Evolutionary conservation across 2,888 invertebrate genomes (phyloP), one percentile per base, ranked within the genome.

Genomic region (Margaritifera margaritifera): DNA sequence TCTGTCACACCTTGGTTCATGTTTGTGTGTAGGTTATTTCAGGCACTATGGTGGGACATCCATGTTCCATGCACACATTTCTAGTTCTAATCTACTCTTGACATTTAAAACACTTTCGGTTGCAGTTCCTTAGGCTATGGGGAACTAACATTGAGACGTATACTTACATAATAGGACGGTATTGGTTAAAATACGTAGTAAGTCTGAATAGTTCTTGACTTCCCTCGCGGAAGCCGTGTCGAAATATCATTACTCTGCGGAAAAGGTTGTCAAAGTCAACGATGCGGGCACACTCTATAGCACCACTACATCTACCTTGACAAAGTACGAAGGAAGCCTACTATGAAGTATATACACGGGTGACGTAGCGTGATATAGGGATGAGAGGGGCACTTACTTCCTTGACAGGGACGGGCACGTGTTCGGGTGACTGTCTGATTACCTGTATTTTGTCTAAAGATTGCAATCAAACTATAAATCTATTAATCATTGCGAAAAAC

Each of bases 211-310:
- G 6, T 31, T 31, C 31, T 8, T 8, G 31, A 31, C 6, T 64
- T 22, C 15, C 15, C 0, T 50, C n/a, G 52, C 20, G n/a, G 51
- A 19, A 51, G 27, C 42, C 54, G 71, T 71, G 75, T 75, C 75
- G 15, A 75, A 71, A 57, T 72, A 60, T 51, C 75, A 75, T 51
- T 61, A 67, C 55, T 60, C 62, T 27, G 65, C 71, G 25, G 76
- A 78, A 27, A 71, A 69, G 57, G 73, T 78, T 31, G 59, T 84
- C 55, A 80, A 82, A 58, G 70, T 85, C n/a, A 85, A 85, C 69
- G 83, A 84, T 1, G 85, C 84, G 4, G 84, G 85, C 0, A 74
- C 79, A 15, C 82, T 81, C 61, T 84, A 85, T 71, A 82, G 82
- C 11, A 83, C 84, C 19, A 76, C 82, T 4, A 80, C 76, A 53